A percentile compares a stretch with the other conserved stretches of the same genome.
These are phyloP conservation scores for Salminus brasiliensis DNA, from an alignment of 2,113 vertebrate species.

Conservation along the genomic window DNA sequence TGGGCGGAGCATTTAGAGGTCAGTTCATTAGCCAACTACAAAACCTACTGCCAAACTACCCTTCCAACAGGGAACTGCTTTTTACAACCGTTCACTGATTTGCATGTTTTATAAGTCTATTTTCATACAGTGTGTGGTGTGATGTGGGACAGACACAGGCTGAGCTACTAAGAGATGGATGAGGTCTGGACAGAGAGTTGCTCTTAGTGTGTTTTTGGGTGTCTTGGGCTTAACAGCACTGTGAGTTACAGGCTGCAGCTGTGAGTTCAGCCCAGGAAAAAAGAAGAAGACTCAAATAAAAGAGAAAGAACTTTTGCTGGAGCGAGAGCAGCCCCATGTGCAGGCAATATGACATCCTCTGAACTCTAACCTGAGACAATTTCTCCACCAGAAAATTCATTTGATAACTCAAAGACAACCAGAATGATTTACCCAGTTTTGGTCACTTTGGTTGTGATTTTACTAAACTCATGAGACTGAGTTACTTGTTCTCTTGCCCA, in stretches of 20 bases:
- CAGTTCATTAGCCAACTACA: background rate
- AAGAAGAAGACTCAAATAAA: slow-evolving; percentile 22
- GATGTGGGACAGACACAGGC: background rate
- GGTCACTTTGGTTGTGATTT: background rate
- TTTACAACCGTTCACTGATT: background rate
- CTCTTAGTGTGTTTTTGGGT: slow-evolving; percentile 1
- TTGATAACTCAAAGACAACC: background rate
- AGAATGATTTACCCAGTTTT: background rate
- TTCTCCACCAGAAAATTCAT: background rate
- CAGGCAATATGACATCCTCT: background rate
- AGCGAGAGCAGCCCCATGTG: slow-evolving; percentile 2
- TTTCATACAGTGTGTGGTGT: background rate
- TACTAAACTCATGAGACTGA: background rate
- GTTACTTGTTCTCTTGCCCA: background rate
- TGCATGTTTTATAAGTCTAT: background rate
- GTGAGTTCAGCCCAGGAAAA: slow-evolving; percentile 13
- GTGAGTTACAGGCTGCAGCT: slow-evolving; percentile 45
- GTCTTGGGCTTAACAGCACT: background rate
- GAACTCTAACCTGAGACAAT: slow-evolving; percentile 6
- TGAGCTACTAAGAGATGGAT: background rate
- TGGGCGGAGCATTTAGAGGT: background rate
- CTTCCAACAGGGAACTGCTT: background rate
- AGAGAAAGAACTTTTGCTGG: background rate
- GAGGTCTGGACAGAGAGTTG: background rate
- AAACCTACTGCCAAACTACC: background rate